Base-by-base conservation (phyloP, 2,113 vertebrate genomes). In the Aspidoscelis tigris region DNA sequence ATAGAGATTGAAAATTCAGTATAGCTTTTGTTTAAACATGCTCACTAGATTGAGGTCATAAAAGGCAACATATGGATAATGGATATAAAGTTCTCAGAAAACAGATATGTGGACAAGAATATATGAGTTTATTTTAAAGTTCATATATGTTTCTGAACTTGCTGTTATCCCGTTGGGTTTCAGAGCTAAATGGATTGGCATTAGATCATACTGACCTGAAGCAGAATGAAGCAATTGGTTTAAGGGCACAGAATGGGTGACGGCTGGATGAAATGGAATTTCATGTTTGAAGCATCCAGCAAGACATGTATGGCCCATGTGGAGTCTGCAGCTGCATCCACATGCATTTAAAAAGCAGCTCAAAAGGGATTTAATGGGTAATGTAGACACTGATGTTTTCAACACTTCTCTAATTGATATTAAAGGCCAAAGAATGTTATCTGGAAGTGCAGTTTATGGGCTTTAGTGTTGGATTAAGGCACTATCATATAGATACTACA, bases 11-110 rank as follows among this genome's bases (percentile, higher is more conserved):
- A 64, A 33, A 47, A 65, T 74, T 65, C 81, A 82, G 24, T 55
- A 14, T 14, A 44, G 41, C 39, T 64, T 61, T 82, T 82, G 26
- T 74, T 82, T 65, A 75, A 65, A 75, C 33, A 82, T 7, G 41
- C 69, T 81, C 53, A 72, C 47, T 26, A 81, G 53, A 74, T n/a
- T 64, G 55, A 73, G 70, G 55, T 44, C 24, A 64, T n/a, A 26
- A 73, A 64, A 64, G 55, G 22, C 80, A 44, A 82, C 11, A 61
- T 24, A 73, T 74, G 55, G 64, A 39, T 3, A 72, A 82, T n/a
- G 12, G 41, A n/a, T 65, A 9, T 44, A 41, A 26, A 10, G 20
- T 4, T 82, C 39, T 44, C 2, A n/a, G 70, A 8, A 3, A 26
- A 43, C 33, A 71, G 33, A 22, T 16, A 47, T n/a, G 6, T 55